Conservation (phyloP, 2,888 invertebrate genomes). For the Drosophila rubida region DNA sequence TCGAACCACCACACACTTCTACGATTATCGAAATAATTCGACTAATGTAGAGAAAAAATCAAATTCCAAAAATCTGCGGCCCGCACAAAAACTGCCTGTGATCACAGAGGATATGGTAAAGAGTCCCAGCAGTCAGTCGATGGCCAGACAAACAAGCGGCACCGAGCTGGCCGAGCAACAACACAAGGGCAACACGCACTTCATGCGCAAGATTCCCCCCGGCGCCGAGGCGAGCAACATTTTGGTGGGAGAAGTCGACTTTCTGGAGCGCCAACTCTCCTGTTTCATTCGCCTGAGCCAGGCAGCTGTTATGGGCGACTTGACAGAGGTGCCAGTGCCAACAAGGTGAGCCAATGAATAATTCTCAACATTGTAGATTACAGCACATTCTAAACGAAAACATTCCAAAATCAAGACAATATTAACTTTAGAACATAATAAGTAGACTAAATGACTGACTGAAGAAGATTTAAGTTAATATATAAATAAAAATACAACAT, state of each 20-base stretch:
- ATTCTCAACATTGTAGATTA: not conserved
- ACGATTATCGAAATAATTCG: slow-evolving; percentile 28
- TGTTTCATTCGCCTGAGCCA: slow-evolving; percentile 96
- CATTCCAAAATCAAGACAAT: too few relatives aligned
- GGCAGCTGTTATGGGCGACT: slow-evolving; percentile 95
- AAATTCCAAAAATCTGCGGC: slow-evolving; percentile 75
- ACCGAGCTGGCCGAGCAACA: slow-evolving; percentile 86
- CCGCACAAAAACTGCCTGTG: slow-evolving; percentile 67
- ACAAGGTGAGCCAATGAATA: slow-evolving; percentile 87
- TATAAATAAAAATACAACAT: too few relatives aligned
- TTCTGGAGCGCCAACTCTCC: slow-evolving; percentile 95
- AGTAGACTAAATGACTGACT: too few relatives aligned
- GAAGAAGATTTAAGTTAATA: too few relatives aligned
- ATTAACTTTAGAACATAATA: too few relatives aligned
- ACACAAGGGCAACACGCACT: slow-evolving; percentile 93
- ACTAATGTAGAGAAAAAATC: slow-evolving; percentile 80
- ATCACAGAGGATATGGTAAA: slow-evolving; percentile 89
- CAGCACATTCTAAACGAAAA: not conserved
- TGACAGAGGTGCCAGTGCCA: slow-evolving; percentile 98
- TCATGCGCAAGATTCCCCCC: slow-evolving; percentile 98
- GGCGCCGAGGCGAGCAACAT: slow-evolving; percentile 99
- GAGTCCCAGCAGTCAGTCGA: slow-evolving; percentile 93
- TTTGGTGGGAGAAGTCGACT: slow-evolving; percentile 98
- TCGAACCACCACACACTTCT: slow-evolving; percentile 13
- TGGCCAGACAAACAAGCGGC: slow-evolving; percentile 92